A percentile compares a stretch with the other conserved stretches of the same genome.
Conservation (phyloP, 35 echinoderm and acorn worm species). For the Chiridota heheva region DNA sequence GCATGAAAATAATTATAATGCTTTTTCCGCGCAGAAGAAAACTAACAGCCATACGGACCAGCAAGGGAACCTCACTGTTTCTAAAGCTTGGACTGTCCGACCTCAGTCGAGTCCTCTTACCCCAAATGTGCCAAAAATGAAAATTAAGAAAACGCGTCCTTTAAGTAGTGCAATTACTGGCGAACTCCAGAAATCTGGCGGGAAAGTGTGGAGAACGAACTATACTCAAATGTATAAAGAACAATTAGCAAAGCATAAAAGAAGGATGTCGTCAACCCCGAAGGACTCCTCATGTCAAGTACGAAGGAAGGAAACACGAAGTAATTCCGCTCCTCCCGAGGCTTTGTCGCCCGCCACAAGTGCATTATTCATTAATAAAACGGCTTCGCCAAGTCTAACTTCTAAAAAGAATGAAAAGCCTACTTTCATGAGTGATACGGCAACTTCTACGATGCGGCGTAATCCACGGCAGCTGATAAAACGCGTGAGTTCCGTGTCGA, state of each 20-base stretch:
- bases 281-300: not conserved
- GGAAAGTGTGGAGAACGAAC: slow-evolving; percentile 72
- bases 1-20: too few species aligned
- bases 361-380: slow-evolving; percentile 29
- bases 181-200: slow-evolving; percentile 14
- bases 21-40: too few species aligned
- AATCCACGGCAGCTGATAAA: slow-evolving; percentile 13
- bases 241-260: slow-evolving; percentile 59
- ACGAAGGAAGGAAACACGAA: not conserved
- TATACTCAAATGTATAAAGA: slow-evolving; percentile 66
- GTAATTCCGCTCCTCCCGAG: not conserved
- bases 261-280: slow-evolving; percentile 39
- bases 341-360: not conserved
- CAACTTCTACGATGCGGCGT: slow-evolving; percentile 15
- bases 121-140: not conserved
- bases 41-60: too few species aligned
- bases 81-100: too few species aligned
- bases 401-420: slow-evolving; percentile 9
- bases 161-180: slow-evolving; percentile 16
- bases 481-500: not conserved
- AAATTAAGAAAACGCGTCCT: slow-evolving; percentile 28
- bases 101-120: slow-evolving; percentile 41
- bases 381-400: not conserved
- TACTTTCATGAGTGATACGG: slow-evolving; percentile 25
- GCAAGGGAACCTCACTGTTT: too few species aligned